These are phyloP conservation scores for Caenorhabditis afra DNA, from an alignment of 2,888 invertebrate genomes.

Conservation along the genomic window DNA sequence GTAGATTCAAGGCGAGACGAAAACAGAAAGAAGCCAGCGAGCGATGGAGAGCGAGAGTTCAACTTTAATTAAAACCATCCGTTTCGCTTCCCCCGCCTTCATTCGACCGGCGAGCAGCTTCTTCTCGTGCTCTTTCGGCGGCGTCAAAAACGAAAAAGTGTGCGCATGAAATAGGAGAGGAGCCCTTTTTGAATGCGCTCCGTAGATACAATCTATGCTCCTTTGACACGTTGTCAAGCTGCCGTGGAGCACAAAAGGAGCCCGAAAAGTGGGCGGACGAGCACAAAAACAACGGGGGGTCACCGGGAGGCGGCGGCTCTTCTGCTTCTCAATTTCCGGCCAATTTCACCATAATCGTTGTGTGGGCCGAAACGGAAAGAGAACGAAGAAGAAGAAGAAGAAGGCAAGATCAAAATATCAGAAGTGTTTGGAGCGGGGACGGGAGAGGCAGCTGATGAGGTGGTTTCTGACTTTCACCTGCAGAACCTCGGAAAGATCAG, in stretches of 20 bases:
- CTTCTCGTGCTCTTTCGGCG: constrained; percentile 21
- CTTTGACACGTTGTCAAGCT: constrained; percentile 32
- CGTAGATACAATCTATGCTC: constrained; percentile 26
- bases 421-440: too few species aligned
- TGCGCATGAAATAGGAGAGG: background rate
- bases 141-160: background rate
- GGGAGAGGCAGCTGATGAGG: too few species aligned
- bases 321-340: constrained; percentile 13
- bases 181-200: constrained; percentile 5
- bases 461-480: too few species aligned
- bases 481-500: too few species aligned
- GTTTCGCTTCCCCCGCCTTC: constrained; percentile 2
- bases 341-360: constrained; percentile 2
- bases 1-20: constrained; percentile 6
- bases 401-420: background rate
- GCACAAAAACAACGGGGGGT: constrained; percentile 3
- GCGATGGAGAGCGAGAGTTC: constrained; percentile 12
- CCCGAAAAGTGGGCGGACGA: background rate
- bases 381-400: background rate
- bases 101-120: constrained; percentile 1
- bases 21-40: background rate
- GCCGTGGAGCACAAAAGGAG: background rate
- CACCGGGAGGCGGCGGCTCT: too few species aligned
- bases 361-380: background rate
- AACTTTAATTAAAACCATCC: constrained; percentile 48